These are phyloP conservation scores for Chironomus striatipennis DNA, from an alignment of 1,140 invertebrate genomes.

Conservation along the genomic window DNA sequence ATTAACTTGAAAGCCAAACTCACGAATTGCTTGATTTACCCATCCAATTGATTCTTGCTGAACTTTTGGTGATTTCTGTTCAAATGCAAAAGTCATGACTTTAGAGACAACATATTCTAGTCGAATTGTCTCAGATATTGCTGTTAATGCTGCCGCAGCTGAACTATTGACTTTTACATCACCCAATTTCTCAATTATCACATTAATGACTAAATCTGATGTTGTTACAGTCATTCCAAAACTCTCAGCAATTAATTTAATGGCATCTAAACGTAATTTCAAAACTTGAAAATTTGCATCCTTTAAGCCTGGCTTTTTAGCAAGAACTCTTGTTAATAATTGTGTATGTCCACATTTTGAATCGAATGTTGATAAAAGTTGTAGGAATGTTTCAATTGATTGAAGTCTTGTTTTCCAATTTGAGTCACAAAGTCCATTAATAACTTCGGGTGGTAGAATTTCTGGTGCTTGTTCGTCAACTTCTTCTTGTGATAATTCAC, in stretches of 20 bases:
- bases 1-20: conserved; percentile 71
- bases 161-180: conserved; percentile 69
- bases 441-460: conserved; percentile 50
- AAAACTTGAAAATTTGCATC: conserved; percentile 90
- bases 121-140: conserved; percentile 66
- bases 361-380: conserved; percentile 53
- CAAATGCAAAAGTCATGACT: conserved; percentile 65
- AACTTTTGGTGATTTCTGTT: conserved; percentile 86
- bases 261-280: conserved; percentile 70
- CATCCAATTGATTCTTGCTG: conserved; percentile 76
- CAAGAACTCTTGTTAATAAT: conserved; percentile 61
- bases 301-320: conserved; percentile 82
- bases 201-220: conserved; percentile 65
- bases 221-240: conserved; percentile 61
- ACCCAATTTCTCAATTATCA: conserved; percentile 76
- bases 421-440: conserved; percentile 60
- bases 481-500: conserved; percentile 55
- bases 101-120: conserved; percentile 66
- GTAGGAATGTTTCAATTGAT: conserved; percentile 62
- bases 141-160: conserved; percentile 62
- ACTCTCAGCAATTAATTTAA: conserved; percentile 69
- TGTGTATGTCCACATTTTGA: conserved; percentile 60
- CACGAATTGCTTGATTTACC: conserved; percentile 65
- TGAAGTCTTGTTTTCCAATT: conserved; percentile 84
- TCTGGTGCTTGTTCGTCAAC: conserved; percentile 58